A percentile compares a stretch with the other conserved stretches of the same genome.
phyloP scores from a whole-genome alignment of 2,888 invertebrate genomes.

The Salpingus planirostris region DNA sequence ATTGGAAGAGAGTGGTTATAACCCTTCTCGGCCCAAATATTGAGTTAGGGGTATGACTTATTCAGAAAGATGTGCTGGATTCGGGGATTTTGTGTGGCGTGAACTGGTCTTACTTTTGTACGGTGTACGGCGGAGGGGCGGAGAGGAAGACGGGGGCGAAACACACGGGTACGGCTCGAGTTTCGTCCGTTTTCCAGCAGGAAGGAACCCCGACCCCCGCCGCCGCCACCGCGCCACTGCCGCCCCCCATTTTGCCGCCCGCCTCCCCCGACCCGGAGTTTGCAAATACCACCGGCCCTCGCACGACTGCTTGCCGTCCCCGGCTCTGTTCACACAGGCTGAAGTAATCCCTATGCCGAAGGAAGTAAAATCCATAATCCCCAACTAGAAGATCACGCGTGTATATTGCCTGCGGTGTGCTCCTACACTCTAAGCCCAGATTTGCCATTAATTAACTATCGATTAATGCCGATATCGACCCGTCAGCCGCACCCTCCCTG shows the following conservation, averaged over 20 bases:
- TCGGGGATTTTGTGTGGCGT: conserved; percentile 11
- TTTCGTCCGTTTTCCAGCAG: conserved; percentile 15
- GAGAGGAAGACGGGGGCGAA: conserved; percentile 7
- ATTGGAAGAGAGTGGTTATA: too few relatives aligned
- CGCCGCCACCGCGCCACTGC: conserved; percentile 2
- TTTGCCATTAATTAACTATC: conserved; percentile 15
- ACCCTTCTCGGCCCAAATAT: too few relatives aligned
- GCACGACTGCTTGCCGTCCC: conserved; percentile 13
- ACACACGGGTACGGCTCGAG: conserved; percentile 14
- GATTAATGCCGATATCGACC: too few relatives aligned
- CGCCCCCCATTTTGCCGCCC: conserved; percentile 4
- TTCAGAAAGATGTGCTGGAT: too few relatives aligned
- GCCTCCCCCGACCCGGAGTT: too few relatives aligned
- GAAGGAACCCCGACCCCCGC: conserved; percentile 7
- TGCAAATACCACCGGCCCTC: conserved; percentile 19
- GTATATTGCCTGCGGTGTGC: conserved; percentile 2
- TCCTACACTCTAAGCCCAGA: conserved; percentile 3
- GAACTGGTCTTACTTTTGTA: conserved; percentile 13
- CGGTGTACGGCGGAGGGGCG: too few relatives aligned
- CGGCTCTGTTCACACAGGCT: conserved; percentile 27
- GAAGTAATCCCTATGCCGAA: conserved; percentile 33
- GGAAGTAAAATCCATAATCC: conserved; percentile 35
- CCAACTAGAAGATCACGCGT: conserved; percentile 17
- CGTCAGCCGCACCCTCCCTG: too few relatives aligned
- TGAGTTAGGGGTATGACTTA: too few relatives aligned